phyloP scores from a whole-genome alignment of 2,113 vertebrate species.

The Meleagris gallopavo region DNA sequence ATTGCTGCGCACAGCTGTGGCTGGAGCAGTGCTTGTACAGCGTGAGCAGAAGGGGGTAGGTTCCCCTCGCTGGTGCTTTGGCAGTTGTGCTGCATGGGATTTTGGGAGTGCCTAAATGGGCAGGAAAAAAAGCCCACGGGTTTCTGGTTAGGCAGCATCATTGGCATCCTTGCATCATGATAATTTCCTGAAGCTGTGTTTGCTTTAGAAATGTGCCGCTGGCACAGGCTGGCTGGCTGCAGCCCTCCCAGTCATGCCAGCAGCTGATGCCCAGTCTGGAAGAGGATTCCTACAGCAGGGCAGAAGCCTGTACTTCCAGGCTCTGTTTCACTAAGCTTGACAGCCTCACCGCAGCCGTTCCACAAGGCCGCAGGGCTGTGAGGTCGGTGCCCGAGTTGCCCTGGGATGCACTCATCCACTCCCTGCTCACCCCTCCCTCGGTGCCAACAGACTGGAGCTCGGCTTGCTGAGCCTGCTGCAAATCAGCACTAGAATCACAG shows the following conservation, averaged over 20 bases:
- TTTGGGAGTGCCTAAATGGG: not conserved
- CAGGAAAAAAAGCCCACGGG: not conserved
- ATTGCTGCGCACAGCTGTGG: accelerated
- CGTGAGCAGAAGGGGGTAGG: not conserved
- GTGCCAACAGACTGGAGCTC: not conserved
- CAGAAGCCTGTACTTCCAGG: not conserved
- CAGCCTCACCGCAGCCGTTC: not conserved
- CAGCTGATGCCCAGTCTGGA: not conserved
- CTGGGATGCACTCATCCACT: not conserved
- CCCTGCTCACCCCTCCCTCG: not conserved
- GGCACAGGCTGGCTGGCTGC: not conserved
- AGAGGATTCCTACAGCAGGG: not conserved
- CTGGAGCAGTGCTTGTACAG: not conserved
- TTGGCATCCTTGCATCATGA: accelerated
- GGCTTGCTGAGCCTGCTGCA: not conserved
- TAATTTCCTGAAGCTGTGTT: not conserved
- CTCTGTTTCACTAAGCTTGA: not conserved
- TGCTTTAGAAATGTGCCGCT: not conserved
- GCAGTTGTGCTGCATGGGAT: not conserved
- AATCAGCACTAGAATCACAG: not conserved
- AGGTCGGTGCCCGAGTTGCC: not conserved
- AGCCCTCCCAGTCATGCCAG: not conserved
- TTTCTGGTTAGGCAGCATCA: not conserved
- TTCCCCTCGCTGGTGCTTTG: not conserved
- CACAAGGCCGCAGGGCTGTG: not conserved